These are phyloP conservation scores for Eurosta solidaginis DNA, from an alignment of 1,140 invertebrate species.

Conservation along the genomic window DNA sequence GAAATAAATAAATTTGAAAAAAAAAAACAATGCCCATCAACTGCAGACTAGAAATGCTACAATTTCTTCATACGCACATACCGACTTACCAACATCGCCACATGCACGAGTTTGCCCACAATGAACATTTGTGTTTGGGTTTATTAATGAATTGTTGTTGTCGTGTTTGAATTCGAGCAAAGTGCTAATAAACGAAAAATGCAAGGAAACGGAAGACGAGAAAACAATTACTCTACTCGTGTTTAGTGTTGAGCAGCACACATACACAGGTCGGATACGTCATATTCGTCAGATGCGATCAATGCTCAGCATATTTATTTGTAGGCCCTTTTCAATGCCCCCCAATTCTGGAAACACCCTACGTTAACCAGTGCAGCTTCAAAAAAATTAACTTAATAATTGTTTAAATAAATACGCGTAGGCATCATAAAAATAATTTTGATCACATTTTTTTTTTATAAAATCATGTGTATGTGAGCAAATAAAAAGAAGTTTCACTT, in stretches of 20 bases:
- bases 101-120: neutral
- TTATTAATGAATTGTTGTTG: conserved; percentile 14
- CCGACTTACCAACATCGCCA: neutral
- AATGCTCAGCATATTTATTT: neutral
- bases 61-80: neutral
- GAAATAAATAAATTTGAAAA: neutral
- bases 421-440: neutral
- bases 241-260: neutral
- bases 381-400: neutral
- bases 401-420: conserved; percentile 5
- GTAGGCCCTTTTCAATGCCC: neutral
- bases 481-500: conserved; percentile 13
- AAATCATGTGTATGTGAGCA: neutral
- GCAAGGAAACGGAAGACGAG: neutral
- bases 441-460: neutral
- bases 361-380: neutral
- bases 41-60: conserved; percentile 15
- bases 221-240: neutral
- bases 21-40: neutral
- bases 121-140: neutral
- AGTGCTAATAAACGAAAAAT: conserved; percentile 34
- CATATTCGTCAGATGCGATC: neutral
- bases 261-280: neutral
- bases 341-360: too few species aligned
- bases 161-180: conserved; percentile 36